Conservation (phyloP, 2,888 invertebrate genomes). For the Clepsis dumicolana region DNA sequence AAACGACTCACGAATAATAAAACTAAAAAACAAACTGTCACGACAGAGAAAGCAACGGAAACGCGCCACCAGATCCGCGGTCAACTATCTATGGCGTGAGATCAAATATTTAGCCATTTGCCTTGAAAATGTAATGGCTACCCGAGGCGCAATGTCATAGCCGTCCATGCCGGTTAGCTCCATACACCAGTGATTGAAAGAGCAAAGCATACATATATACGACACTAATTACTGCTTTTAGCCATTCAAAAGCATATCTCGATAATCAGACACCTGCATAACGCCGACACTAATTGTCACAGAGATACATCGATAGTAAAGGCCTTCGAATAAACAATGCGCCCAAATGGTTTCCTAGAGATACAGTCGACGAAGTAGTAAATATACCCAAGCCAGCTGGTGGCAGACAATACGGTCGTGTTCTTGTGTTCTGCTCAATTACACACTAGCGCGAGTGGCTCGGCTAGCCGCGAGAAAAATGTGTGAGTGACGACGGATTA, state of each 20-base stretch:
- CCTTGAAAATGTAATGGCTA: slow-evolving; percentile 63
- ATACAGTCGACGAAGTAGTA: slow-evolving; percentile 44
- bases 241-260: slow-evolving; percentile 48
- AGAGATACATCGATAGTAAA: slow-evolving; percentile 40
- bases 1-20: not conserved
- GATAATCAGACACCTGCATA: slow-evolving; percentile 50
- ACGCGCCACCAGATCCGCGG: slow-evolving; percentile 59
- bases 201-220: slow-evolving; percentile 47
- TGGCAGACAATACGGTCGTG: not conserved
- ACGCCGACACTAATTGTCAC: slow-evolving; percentile 40
- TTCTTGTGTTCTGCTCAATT: no score
- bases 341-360: slow-evolving; percentile 54
- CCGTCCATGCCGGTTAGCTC: slow-evolving; percentile 51
- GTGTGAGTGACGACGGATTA: no score
- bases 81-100: slow-evolving; percentile 65
- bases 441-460: no score
- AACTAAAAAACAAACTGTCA: not conserved
- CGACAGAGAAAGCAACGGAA: slow-evolving; percentile 54
- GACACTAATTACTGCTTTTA: slow-evolving; percentile 59
- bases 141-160: slow-evolving; percentile 49
- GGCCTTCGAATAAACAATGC: slow-evolving; percentile 59
- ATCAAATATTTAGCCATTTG: slow-evolving; percentile 66
- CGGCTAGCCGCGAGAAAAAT: no score
- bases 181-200: slow-evolving; percentile 41
- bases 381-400: slow-evolving; percentile 47